These are phyloP conservation scores for Nomada fucata DNA, from an alignment of 2,888 invertebrate genomes.

Conservation along the genomic window DNA sequence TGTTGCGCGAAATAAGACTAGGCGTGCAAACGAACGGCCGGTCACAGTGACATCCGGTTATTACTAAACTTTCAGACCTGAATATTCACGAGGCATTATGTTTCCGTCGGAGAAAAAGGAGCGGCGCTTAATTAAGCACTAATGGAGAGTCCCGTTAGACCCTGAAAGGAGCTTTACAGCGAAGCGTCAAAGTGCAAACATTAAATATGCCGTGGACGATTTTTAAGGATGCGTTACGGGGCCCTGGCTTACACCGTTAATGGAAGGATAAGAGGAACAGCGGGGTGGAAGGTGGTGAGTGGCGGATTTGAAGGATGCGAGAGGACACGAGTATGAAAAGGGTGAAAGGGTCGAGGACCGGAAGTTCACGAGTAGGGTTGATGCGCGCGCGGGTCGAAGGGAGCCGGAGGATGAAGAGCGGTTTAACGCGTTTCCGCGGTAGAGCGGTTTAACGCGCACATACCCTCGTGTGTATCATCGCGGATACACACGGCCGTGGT, in stretches of 20 bases:
- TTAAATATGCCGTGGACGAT: slow-evolving; percentile 71
- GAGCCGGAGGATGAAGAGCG: slow-evolving; percentile 66
- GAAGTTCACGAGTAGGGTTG: slow-evolving; percentile 69
- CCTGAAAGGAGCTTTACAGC: slow-evolving; percentile 57
- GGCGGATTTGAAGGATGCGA: slow-evolving; percentile 70
- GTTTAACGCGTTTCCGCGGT: slow-evolving; percentile 74
- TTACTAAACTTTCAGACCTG: slow-evolving; percentile 58
- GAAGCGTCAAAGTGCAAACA: slow-evolving; percentile 71
- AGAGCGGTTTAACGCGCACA: slow-evolving; percentile 71
- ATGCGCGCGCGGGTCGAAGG: slow-evolving; percentile 57
- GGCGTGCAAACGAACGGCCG: neutral
- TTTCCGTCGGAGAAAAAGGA: slow-evolving; percentile 30
- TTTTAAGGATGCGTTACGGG: slow-evolving; percentile 69
- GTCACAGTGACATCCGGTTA: slow-evolving; percentile 39
- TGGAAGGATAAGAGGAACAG: slow-evolving; percentile 71
- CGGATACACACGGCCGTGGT: neutral
- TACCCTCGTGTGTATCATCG: slow-evolving; percentile 42
- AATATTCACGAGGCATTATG: slow-evolving; percentile 67
- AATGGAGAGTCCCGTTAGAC: slow-evolving; percentile 61
- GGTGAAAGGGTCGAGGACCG: slow-evolving; percentile 73
- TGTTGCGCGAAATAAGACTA: slow-evolving; percentile 19
- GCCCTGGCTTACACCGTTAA: slow-evolving; percentile 68
- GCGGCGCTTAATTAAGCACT: slow-evolving; percentile 64
- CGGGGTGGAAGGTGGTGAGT: slow-evolving; percentile 29
- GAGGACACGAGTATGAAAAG: slow-evolving; percentile 73